Percentiles rank a stretch among this genome's conserved stretches.
Conservation (phyloP, 2,113 vertebrate species). For the Vulpes vulpes region DNA sequence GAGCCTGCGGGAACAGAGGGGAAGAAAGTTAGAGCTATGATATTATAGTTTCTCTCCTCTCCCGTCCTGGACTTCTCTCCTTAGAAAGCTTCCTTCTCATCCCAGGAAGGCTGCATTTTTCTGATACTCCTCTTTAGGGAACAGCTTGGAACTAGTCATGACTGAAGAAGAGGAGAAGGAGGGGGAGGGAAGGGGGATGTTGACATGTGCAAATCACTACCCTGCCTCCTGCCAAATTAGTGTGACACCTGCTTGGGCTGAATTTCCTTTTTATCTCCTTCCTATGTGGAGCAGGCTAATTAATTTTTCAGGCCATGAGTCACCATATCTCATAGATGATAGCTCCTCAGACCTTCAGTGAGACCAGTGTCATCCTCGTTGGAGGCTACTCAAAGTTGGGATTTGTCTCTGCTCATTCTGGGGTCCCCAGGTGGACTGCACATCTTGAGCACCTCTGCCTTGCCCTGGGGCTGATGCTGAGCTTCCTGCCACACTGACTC, state of each 20-base stretch:
- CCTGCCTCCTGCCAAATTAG: constrained; percentile 67
- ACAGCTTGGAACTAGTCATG: constrained; percentile 55
- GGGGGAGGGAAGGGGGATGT: constrained; percentile 28
- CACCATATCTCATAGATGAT: constrained; percentile 47
- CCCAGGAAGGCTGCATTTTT: not conserved
- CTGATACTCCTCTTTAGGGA: constrained; percentile 49
- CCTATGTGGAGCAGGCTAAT: constrained; percentile 59
- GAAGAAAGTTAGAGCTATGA: constrained; percentile 49
- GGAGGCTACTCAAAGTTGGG: not conserved
- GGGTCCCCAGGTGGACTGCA: not conserved
- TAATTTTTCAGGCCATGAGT: constrained; percentile 64
- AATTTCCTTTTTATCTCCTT: constrained; percentile 67
- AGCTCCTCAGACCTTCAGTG: not conserved
- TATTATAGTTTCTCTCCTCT: not conserved
- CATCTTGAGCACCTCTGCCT: not conserved
- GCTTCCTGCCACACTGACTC: not conserved
- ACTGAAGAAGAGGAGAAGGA: not conserved
- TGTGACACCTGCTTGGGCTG: constrained; percentile 67
- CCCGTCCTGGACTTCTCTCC: constrained; percentile 41
- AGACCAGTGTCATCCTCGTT: not conserved
- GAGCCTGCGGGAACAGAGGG: constrained; percentile 28
- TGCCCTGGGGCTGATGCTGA: not conserved
- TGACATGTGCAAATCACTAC: constrained; percentile 71
- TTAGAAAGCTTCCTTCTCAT: constrained; percentile 45
- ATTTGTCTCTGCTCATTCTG: not conserved